Percentiles rank a stretch among this genome's conserved stretches.
phyloP scores from a whole-genome alignment of 2,113 vertebrate species.

The Gorilla gorilla region DNA sequence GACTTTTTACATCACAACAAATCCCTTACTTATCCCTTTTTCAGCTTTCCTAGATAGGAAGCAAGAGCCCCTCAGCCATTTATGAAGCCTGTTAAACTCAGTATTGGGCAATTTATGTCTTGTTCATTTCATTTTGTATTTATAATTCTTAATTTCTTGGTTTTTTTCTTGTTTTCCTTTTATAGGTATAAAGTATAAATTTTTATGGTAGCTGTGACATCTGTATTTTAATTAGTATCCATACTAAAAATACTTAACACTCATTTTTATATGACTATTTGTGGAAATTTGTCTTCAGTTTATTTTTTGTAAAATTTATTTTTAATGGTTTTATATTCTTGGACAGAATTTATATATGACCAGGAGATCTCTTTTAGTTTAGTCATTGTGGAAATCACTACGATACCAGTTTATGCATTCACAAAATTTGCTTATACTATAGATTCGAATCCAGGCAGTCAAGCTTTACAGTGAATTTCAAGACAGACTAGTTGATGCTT shows the following conservation, averaged over 20 bases:
- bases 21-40: neutral
- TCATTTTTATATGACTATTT: neutral
- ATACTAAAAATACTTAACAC: constrained; percentile 6
- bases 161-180: neutral
- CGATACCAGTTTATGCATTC: neutral
- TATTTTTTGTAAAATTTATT: neutral
- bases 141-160: neutral
- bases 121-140: neutral
- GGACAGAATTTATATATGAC: constrained; percentile 8
- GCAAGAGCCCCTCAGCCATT: neutral
- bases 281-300: neutral
- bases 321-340: constrained; percentile 22
- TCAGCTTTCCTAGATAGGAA: neutral
- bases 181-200: neutral
- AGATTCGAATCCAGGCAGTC: neutral
- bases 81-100: neutral
- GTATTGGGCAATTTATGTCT: neutral
- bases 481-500: neutral
- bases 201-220: neutral
- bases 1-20: neutral
- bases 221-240: constrained; percentile 30
- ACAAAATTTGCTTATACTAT: neutral
- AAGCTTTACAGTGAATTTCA: constrained; percentile 23
- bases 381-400: constrained; percentile 23
- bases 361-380: neutral